Evolutionary conservation across 2,797 vertebrate species (phyloP).

Genomic region (Diglossa cyanea): DNA sequence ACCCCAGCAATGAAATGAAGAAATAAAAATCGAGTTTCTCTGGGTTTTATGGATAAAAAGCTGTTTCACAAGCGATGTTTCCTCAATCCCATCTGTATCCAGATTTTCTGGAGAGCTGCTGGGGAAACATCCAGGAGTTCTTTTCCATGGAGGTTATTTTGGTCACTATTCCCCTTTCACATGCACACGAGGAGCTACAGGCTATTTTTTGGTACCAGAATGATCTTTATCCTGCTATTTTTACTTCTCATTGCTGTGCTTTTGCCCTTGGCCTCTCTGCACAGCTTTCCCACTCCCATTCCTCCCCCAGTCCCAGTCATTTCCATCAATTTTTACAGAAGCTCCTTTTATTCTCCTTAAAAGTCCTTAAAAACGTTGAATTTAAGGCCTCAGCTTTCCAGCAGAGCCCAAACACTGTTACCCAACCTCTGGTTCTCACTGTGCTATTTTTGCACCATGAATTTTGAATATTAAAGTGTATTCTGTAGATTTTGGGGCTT

Average conservation of each 20-base stretch:
- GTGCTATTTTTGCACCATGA: rapidly evolving
- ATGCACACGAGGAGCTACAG: neutral
- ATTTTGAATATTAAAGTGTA: neutral
- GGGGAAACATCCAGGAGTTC: neutral
- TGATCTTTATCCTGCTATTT: constrained; percentile 14
- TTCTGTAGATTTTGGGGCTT: neutral
- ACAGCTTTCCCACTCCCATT: neutral
- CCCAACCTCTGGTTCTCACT: neutral
- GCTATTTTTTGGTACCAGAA: neutral
- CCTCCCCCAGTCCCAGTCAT: neutral
- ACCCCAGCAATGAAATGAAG: neutral
- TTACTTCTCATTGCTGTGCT: neutral
- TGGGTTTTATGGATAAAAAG: neutral
- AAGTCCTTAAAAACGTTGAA: neutral
- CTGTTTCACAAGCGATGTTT: neutral
- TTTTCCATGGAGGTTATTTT: neutral
- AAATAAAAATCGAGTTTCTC: neutral
- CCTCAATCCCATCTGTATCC: rapidly evolving
- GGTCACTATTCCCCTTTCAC: neutral
- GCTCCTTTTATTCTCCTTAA: neutral
- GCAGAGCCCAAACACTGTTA: neutral
- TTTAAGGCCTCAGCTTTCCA: neutral
- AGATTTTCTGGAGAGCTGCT: neutral
- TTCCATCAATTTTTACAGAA: neutral
- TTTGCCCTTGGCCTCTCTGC: neutral